Evolutionary conservation across 2,113 vertebrate genomes (phyloP).

Genomic region (Martes martes): DNA sequence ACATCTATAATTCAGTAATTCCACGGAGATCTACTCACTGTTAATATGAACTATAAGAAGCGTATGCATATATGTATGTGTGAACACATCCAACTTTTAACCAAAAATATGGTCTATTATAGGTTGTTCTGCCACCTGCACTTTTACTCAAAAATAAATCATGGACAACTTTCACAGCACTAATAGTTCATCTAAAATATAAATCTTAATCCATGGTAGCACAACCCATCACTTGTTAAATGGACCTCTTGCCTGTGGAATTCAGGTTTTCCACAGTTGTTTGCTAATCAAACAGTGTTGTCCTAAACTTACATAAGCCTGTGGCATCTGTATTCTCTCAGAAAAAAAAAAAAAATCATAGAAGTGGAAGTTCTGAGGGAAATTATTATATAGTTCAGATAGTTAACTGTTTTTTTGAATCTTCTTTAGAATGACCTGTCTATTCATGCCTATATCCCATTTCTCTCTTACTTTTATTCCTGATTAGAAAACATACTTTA

Average conservation of each 20-base stretch:
- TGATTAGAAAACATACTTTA: not conserved
- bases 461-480: not conserved
- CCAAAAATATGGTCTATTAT: not conserved
- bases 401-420: not conserved
- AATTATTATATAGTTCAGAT: not conserved
- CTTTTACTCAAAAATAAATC: not conserved
- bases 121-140: not conserved
- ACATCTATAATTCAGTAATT: not conserved
- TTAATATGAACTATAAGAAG: not conserved
- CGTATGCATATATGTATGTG: not conserved
- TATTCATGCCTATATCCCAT: not conserved
- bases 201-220: not conserved
- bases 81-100: not conserved
- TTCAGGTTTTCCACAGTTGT: not conserved
- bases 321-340: not conserved
- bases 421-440: not conserved
- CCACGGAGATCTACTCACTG: not conserved
- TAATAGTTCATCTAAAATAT: not conserved
- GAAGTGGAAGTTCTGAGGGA: not conserved
- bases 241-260: not conserved
- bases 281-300: not conserved
- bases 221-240: not conserved
- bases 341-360: not conserved
- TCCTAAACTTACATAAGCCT: not conserved
- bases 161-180: not conserved